Evolutionary conservation across 2,113 vertebrate genomes (phyloP), one percentile per base, ranked within the genome.

Genomic region (Paratilapia polleni): DNA sequence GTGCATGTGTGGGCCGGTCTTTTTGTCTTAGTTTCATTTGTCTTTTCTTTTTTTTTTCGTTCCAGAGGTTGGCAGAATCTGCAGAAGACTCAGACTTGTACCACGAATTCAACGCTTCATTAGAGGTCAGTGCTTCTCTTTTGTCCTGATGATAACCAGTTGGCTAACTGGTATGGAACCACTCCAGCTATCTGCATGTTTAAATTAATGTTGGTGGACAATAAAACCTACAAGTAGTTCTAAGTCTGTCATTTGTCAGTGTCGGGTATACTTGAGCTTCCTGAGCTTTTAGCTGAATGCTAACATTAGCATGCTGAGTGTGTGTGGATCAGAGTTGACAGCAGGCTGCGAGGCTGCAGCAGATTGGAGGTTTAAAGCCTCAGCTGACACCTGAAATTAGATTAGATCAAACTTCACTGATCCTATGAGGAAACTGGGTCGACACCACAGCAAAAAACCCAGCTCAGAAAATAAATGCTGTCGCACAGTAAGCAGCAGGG

Each of bases 11-110:
- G n/a, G 8, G 47, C 3, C 19, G 8, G 10, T 38, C 0, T 38
- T 1, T 74, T 22, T 22, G 26, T 2, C 5, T 68, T 49, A 0
- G 4, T 34, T 34, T 73, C 3, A 15, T 62, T 9, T 54, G 15
- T 15, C 13, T 24, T 54, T 22, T 58, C 11, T 49, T 14, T 68
- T 77, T 73, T 14, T 38, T 73, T 14, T 38, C 58, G 17, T 43
- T 43, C 66, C 91, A 99, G 98, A 96, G 96, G 68, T 78, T 99
- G 64, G 98, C 98, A 22, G 97, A 98, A 79, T 97, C 97, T 59
- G 98, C 98, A 2, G 98, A 99, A 83, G 98, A 99, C 0, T 97
- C 98, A 4, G 98, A 99, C 87, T 94, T 98, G 78, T 97, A 98
- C 79, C 98, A 99, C 0, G 96, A 98, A 1, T 99, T 95, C 95